A percentile compares a stretch with the other conserved stretches of the same genome.
phyloP scores from a whole-genome alignment of 2,888 invertebrate species.

The Aspidiotus destructor region DNA sequence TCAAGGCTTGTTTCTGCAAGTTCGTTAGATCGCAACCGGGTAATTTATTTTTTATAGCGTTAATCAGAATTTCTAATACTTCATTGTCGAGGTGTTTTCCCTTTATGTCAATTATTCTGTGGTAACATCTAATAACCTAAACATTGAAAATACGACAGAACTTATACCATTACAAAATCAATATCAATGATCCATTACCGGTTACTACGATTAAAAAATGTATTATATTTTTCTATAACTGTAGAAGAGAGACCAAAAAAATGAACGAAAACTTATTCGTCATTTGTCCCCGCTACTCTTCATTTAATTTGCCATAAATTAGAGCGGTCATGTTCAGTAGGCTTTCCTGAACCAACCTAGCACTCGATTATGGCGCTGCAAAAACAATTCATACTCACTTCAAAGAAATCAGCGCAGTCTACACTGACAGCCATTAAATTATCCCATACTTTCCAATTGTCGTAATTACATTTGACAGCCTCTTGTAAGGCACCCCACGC shows the following conservation, averaged over 20 bases:
- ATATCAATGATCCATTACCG: background rate
- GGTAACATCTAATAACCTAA: constrained; percentile 64
- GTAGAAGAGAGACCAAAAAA: constrained; percentile 28
- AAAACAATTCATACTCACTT: constrained; percentile 44
- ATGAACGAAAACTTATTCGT: constrained; percentile 9
- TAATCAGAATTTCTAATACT: constrained; percentile 61
- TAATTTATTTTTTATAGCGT: constrained; percentile 55
- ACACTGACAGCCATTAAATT: constrained; percentile 81
- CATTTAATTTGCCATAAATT: constrained; percentile 19
- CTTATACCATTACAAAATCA: background rate
- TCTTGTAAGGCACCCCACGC: constrained; percentile 80
- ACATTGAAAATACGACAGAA: constrained; percentile 19
- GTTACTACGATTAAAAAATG: no score
- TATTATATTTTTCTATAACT: background rate
- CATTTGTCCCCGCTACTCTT: constrained; percentile 18
- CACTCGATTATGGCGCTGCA: background rate
- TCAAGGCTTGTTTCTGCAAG: constrained; percentile 50
- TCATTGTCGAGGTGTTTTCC: constrained; percentile 67
- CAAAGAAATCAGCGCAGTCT: constrained; percentile 75
- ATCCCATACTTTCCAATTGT: constrained; percentile 94
- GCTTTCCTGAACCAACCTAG: background rate
- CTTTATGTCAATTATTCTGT: constrained; percentile 75
- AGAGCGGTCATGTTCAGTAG: background rate
- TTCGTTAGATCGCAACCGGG: constrained; percentile 53
- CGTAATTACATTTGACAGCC: constrained; percentile 81